Base-by-base conservation (phyloP, 2,888 invertebrate genomes). In the Ellobium chinense region DNA sequence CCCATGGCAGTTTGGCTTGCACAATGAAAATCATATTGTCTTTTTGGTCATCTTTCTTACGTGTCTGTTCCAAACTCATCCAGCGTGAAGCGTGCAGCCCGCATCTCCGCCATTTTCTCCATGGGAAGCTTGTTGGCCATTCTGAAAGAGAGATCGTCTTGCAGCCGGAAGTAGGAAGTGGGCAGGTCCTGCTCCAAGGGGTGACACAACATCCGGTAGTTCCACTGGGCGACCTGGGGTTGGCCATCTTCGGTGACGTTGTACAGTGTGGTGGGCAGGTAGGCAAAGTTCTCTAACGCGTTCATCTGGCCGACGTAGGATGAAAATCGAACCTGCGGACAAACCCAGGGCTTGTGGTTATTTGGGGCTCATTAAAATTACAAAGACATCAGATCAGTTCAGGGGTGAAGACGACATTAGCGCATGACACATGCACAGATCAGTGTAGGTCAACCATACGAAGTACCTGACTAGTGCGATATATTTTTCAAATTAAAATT, bases 221-320 rank as follows among this genome's bases (percentile, higher is more conserved):
- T 87, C 86, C 86, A 87, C 66, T 87, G 87, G 12, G 84, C 87
- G 69, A 78, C 84, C 60, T 82, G 82, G 0, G 85, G 80, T 4
- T 65, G 74, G 5, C 85, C 87, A 0, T 58, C 58, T 29, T 76
- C 60, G 27, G 87, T 72, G 27, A 87, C 7, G 29, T 65, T 79
- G 37, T 84, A 78, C 68, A 91, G 87, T 0, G 86, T 87, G n/a
- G 87, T 88, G 2, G 90, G 91, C 0, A 91, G 85, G 77, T 84
- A 89, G 27, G 89, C 88, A 77, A 83, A 85, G 75, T 91, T 89
- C 75, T 91, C 90, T 14, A 77, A 60, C 37, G 78, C 77, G 72
- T 82, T 85, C 82, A 89, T 89, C 12, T 82, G 83, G 0, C 91
- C 90, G 1, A 88, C 85, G 69, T 87, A 85, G 1, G 89, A 84